These are phyloP conservation scores for Papilio demoleus DNA, from an alignment of 2,888 invertebrate species.

Conservation along the genomic window DNA sequence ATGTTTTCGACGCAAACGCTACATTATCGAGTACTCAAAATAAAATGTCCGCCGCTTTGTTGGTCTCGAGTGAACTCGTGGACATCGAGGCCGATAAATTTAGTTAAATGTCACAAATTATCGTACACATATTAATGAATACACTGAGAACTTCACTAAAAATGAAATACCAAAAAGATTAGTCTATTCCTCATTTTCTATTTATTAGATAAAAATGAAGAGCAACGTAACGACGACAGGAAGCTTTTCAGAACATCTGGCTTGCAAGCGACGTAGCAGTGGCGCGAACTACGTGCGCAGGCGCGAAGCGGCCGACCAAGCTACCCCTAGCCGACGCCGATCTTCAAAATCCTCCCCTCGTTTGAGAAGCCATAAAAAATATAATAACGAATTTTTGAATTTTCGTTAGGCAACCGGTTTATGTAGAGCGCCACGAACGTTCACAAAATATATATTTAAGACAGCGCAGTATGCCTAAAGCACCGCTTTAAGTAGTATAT, in stretches of 20 bases:
- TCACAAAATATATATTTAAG: constrained; percentile 37
- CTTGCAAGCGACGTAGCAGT: constrained; percentile 82
- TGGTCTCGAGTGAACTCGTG: constrained; percentile 83
- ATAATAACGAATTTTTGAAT: constrained; percentile 78
- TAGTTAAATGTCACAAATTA: constrained; percentile 69
- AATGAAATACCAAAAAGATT: constrained; percentile 64
- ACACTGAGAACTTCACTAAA: constrained; percentile 72
- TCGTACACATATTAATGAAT: constrained; percentile 72
- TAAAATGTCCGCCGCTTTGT: constrained; percentile 85
- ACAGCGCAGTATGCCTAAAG: constrained; percentile 34
- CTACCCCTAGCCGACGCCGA: constrained; percentile 75
- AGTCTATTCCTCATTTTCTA: constrained; percentile 78
- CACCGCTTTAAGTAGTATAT: background rate
- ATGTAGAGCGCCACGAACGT: constrained; percentile 50
- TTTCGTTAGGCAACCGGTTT: constrained; percentile 76
- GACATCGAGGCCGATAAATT: constrained; percentile 81
- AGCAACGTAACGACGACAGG: constrained; percentile 76
- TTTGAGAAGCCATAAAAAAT: constrained; percentile 79
- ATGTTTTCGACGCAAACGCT: constrained; percentile 82
- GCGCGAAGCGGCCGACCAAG: constrained; percentile 75
- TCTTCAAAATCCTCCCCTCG: constrained; percentile 77
- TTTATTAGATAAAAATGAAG: constrained; percentile 70
- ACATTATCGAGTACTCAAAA: constrained; percentile 84
- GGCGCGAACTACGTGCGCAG: constrained; percentile 83
- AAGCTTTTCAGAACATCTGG: constrained; percentile 84